Evolutionary conservation across 2,888 invertebrate genomes (phyloP), one percentile per base, ranked within the genome.

Genomic region (Macrosiphum euphorbiae): DNA sequence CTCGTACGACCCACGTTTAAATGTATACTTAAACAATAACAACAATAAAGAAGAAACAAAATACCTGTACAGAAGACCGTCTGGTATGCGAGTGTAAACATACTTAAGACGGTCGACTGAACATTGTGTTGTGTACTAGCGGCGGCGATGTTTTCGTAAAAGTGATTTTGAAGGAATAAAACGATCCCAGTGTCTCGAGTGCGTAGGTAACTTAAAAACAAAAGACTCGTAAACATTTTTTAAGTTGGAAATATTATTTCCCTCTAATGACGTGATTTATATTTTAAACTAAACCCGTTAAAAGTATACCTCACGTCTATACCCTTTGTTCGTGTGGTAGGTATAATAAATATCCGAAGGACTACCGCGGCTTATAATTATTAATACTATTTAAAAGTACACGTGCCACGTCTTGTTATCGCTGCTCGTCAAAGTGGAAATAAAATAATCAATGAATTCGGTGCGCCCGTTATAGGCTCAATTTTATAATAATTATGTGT

Each of bases 211-310:
- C 35, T 78, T 78, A 78, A 78, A 35, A 35, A 35, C 78, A 78
- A 78, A 78, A 78, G 35, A 78, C 78, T 78, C 78, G 78, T 78
- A 78, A 78, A 78, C 35, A 78, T 78, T 35, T 78, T 16, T 78
- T 20, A 78, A 78, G 35, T 78, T 78, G 20, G 78, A 20, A 78
- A 78, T 78, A 78, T 78, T 78, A 35, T 35, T 35, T 78, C 20
- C 20, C 78, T 78, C 78, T 78, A 67, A 78, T 78, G 78, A 78
- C 78, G 35, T 78, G 78, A 35, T 78, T 78, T 78, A 78, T 78
- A 78, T 78, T 78, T 78, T 78, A 35, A 78, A 35, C 78, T 41
- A 35, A 78, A 78, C 35, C 35, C 8, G 78, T 78, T 78, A 78
- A 78, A 78, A 78, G 20, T 20, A 78, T 35, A 78, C n/a, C 35